These are phyloP conservation scores for Styela clava DNA, from an alignment of 23 tunicate species.

Conservation along the genomic window DNA sequence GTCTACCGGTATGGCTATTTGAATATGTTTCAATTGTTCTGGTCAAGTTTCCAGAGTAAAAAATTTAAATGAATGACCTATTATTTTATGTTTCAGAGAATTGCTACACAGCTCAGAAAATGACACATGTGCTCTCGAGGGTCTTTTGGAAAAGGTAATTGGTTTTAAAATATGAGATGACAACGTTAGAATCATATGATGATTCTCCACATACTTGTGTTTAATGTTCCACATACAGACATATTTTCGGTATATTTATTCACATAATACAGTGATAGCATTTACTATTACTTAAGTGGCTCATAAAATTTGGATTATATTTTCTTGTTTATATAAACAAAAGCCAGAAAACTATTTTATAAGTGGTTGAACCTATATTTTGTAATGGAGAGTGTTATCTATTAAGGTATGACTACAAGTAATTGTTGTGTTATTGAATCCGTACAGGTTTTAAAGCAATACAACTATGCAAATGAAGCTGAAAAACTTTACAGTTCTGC, in stretches of 20 bases:
- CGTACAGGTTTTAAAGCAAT: slow-evolving; percentile 15
- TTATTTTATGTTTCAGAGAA: slow-evolving; percentile 43
- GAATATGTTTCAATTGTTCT: neutral
- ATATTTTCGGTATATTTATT: neutral
- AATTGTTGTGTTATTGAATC: neutral
- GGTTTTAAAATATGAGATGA: neutral
- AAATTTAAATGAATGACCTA: neutral
- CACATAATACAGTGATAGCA: neutral
- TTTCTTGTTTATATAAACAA: neutral
- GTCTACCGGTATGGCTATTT: too few species aligned
- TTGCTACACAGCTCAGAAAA: slow-evolving; percentile 54
- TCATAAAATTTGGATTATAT: neutral
- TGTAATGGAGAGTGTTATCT: neutral
- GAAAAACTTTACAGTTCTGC: slow-evolving; percentile 24
- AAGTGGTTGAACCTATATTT: neutral
- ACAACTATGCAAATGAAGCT: slow-evolving; percentile 15
- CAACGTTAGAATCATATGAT: too few species aligned
- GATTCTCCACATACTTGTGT: too few species aligned
- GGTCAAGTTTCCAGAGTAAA: neutral
- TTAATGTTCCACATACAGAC: too few species aligned
- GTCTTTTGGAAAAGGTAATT: slow-evolving; percentile 57
- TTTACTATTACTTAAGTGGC: neutral
- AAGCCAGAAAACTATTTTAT: neutral
- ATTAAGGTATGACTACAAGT: neutral
- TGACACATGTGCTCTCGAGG: slow-evolving; percentile 47